phyloP scores from a whole-genome alignment of 2,113 vertebrate genomes.

The Elephantulus edwardii region DNA sequence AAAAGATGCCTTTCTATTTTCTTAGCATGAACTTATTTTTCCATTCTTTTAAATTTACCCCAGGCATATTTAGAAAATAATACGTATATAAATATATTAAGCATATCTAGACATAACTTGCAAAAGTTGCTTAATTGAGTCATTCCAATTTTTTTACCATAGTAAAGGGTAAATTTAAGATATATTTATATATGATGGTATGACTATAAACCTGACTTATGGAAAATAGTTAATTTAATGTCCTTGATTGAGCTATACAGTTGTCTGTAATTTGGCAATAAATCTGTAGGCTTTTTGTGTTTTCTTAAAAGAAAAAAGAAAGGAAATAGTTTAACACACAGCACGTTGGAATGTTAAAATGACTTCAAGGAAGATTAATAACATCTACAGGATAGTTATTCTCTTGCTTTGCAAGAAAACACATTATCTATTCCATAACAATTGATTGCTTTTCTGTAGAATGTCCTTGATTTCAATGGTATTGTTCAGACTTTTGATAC shows the following conservation, averaged over 20 bases:
- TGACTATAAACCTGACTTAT: constrained; percentile 28
- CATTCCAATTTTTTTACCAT: background rate
- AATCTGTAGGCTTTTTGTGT: background rate
- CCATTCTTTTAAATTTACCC: background rate
- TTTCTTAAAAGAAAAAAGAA: constrained; percentile 20
- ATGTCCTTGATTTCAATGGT: constrained; percentile 63
- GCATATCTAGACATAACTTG: background rate
- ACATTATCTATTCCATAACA: constrained; percentile 71
- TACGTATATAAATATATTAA: background rate
- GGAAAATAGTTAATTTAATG: constrained; percentile 52
- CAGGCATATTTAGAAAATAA: constrained; percentile 10
- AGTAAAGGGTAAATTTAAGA: constrained; percentile 1
- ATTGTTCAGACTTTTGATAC: constrained; percentile 69
- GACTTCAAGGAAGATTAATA: constrained; percentile 68
- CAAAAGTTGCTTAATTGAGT: background rate
- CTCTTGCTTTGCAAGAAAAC: constrained; percentile 64
- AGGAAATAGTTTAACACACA: constrained; percentile 42
- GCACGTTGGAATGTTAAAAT: constrained; percentile 68
- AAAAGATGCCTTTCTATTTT: background rate
- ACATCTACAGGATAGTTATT: constrained; percentile 25
- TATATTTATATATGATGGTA: background rate
- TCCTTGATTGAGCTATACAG: background rate
- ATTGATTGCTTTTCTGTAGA: constrained; percentile 55
- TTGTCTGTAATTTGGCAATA: constrained; percentile 60
- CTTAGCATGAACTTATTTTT: background rate